phyloP scores from a whole-genome alignment of 2,797 vertebrate genomes.

The Notamacropus eugenii region DNA sequence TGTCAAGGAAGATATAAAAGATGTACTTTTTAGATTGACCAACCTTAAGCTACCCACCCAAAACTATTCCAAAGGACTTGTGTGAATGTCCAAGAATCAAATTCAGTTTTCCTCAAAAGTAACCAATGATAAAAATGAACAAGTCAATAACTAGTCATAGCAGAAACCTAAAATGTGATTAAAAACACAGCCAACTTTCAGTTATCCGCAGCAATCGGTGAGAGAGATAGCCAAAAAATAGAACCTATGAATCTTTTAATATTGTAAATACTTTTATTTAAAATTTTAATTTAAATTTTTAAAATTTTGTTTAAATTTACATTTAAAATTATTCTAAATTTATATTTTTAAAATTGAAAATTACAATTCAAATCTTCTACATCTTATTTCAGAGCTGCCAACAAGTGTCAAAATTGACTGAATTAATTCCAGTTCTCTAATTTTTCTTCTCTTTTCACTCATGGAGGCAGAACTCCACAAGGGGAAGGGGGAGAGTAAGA shows the following conservation, averaged over 20 bases:
- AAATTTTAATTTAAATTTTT: too few species aligned
- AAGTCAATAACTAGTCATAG: constrained; percentile 26
- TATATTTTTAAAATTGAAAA: not conserved
- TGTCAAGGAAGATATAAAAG: not conserved
- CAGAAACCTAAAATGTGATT: constrained; percentile 7
- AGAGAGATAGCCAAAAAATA: not conserved
- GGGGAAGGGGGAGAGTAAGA: not conserved
- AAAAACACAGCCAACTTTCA: not conserved
- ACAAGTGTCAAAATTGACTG: not conserved
- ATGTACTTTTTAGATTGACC: not conserved
- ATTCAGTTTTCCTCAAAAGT: constrained; percentile 11
- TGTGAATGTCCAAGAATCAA: constrained; percentile 11
- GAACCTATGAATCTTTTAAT: not conserved
- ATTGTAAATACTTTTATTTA: not conserved
- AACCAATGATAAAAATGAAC: constrained; percentile 9
- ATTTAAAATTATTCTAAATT: too few species aligned
- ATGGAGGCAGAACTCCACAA: not conserved
- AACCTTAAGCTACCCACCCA: constrained; percentile 3
- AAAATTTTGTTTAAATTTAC: too few species aligned
- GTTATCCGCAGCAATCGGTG: not conserved
- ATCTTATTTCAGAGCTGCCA: not conserved
- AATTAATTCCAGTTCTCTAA: not conserved
- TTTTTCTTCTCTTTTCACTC: constrained; percentile 41
- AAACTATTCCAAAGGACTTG: constrained; percentile 14
- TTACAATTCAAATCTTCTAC: not conserved